Conservation (phyloP, 2,113 vertebrate species). For the Misgurnus mizolepis region DNA sequence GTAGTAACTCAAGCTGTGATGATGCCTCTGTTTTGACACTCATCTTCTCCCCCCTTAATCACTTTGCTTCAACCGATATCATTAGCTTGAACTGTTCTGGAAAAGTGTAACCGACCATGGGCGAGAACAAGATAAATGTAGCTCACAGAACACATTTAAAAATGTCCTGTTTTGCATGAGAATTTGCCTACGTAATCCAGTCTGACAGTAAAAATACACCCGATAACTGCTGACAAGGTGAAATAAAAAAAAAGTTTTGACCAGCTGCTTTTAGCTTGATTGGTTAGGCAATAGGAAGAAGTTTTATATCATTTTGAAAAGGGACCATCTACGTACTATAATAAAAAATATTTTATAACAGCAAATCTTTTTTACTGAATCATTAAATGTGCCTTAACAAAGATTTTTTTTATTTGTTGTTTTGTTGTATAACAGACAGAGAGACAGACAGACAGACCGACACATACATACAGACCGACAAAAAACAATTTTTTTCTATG, state of each 20-base stretch:
- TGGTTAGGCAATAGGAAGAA: not conserved
- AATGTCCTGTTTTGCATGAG: not conserved
- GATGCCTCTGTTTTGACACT: slow-evolving; percentile 70
- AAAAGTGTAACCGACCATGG: slow-evolving; percentile 1
- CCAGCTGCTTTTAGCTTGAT: not conserved
- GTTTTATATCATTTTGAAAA: not conserved
- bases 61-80: slow-evolving; percentile 60
- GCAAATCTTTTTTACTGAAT: no score
- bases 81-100: slow-evolving; percentile 66
- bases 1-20: slow-evolving; percentile 47
- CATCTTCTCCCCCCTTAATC: slow-evolving; percentile 68
- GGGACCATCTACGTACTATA: not conserved
- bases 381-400: no score
- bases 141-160: not conserved
- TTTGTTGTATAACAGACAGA: no score
- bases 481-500: no score
- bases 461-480: no score
- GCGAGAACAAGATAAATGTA: slow-evolving; percentile 11
- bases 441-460: no score
- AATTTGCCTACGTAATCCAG: slow-evolving; percentile 2
- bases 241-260: not conserved
- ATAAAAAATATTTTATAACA: no score
- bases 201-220: not conserved
- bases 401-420: no score
- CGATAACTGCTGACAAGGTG: not conserved